A percentile compares a stretch with the other conserved stretches of the same genome.
Evolutionary conservation across 2,113 vertebrate species (phyloP).

Genomic region (Tupaia tana): DNA sequence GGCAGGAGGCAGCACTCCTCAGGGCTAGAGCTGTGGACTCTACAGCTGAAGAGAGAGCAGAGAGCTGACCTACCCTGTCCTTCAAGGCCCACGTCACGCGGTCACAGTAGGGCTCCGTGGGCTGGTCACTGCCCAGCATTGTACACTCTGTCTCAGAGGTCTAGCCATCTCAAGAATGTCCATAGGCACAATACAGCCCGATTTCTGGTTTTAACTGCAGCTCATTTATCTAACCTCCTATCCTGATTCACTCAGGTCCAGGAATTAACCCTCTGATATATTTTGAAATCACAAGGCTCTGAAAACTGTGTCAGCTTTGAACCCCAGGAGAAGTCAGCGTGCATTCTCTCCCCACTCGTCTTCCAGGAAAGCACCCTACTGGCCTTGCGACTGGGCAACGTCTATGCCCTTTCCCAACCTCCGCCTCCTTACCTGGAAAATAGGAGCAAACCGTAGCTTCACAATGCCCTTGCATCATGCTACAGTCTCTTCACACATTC

Average conservation of each 20-base stretch:
- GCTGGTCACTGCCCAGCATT: background rate
- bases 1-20: background rate
- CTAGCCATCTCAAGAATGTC: background rate
- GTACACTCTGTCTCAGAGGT: background rate
- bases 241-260: background rate
- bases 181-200: background rate
- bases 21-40: background rate
- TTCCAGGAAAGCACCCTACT: background rate
- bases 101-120: background rate
- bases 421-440: background rate
- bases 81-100: background rate
- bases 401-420: background rate
- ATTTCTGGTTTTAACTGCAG: background rate
- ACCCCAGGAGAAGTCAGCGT: background rate
- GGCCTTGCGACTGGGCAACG: background rate
- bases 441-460: background rate
- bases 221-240: background rate
- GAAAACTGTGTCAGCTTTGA: background rate
- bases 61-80: background rate
- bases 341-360: background rate
- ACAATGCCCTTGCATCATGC: background rate
- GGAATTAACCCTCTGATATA: background rate
- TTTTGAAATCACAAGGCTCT: conserved; percentile 29
- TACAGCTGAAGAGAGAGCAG: background rate
- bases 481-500: background rate